phyloP scores from a whole-genome alignment of 2,888 invertebrate species.

The Sepiola atlantica region DNA sequence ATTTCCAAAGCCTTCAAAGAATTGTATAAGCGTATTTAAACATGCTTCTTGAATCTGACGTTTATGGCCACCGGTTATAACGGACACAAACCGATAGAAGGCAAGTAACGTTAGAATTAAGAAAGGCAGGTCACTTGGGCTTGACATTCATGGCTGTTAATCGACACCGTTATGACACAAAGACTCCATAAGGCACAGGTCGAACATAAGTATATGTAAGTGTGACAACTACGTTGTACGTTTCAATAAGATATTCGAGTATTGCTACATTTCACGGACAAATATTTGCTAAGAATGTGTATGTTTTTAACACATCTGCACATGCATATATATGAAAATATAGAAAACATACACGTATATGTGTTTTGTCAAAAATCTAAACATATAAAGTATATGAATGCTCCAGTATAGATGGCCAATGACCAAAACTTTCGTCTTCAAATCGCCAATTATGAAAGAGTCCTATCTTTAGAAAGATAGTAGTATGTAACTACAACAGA shows the following conservation, averaged over 20 bases:
- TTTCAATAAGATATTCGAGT: neutral
- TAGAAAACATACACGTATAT: too few relatives aligned
- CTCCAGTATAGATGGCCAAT: too few relatives aligned
- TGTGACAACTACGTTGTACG: neutral
- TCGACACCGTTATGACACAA: neutral
- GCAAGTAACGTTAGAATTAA: neutral
- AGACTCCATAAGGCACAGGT: neutral
- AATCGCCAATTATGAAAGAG: too few relatives aligned
- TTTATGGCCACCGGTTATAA: constrained; percentile 2
- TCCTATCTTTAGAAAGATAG: too few relatives aligned
- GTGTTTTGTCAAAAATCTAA: too few relatives aligned
- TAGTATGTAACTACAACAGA: too few relatives aligned
- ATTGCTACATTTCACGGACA: neutral
- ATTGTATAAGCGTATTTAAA: neutral
- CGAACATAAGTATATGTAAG: neutral
- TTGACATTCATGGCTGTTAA: neutral
- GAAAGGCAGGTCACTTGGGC: neutral
- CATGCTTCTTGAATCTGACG: neutral
- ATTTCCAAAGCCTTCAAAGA: neutral
- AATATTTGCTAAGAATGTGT: neutral
- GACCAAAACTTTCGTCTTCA: too few relatives aligned
- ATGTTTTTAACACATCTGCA: neutral
- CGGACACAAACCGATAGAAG: neutral
- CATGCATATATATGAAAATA: too few relatives aligned
- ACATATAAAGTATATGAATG: too few relatives aligned